Base-by-base conservation (phyloP, 2,888 invertebrate species). In the Orthosia gracilis region DNA sequence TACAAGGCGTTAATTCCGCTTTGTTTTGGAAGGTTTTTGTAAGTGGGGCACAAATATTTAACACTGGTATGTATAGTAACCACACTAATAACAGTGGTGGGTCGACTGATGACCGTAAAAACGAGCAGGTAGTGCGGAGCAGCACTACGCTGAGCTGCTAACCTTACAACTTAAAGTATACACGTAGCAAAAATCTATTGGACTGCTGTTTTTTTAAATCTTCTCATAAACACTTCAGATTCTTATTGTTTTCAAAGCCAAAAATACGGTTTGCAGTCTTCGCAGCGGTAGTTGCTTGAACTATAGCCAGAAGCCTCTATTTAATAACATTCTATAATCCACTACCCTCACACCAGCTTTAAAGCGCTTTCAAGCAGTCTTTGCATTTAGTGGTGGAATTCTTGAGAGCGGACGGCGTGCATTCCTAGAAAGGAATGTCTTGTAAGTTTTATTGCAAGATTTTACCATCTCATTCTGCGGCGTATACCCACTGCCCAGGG, bases 371-470 rank as follows among this genome's bases (percentile, higher is more conserved):
- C 76, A 80, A 76, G 85, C 80, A 58, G 73, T 85, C 87, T 90
- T 90, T 87, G 88, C 88, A 88, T 89, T 90, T 89, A 91, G 88
- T 85, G 82, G 80, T 86, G 89, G 87, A 90, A 94, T 93, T 93
- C 92, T 89, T 87, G 87, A 87, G 90, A 89, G 83, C 87, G 91
- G 91, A 89, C 88, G 88, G 87, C 83, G 83, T 89, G 89, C 92
- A 93, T 94, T 91, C 92, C 93, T 80, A 66, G 78, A 70, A 82
- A 80, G 88, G 92, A 93, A 92, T 93, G 90, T 92, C 90, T 91
- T 90, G 89, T 87, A 90, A 92, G 92, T 93, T 94, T 93, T 93
- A 94, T 92, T 92, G 91, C 91, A 89, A 91, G 91, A 91, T 94
- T 94, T 94, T 93, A 93, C 91, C 89, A 90, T 88, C 89, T 79